A percentile compares a stretch with the other conserved stretches of the same genome.
Conservation (phyloP, 1,140 invertebrate genomes). For the Apis cerana region DNA sequence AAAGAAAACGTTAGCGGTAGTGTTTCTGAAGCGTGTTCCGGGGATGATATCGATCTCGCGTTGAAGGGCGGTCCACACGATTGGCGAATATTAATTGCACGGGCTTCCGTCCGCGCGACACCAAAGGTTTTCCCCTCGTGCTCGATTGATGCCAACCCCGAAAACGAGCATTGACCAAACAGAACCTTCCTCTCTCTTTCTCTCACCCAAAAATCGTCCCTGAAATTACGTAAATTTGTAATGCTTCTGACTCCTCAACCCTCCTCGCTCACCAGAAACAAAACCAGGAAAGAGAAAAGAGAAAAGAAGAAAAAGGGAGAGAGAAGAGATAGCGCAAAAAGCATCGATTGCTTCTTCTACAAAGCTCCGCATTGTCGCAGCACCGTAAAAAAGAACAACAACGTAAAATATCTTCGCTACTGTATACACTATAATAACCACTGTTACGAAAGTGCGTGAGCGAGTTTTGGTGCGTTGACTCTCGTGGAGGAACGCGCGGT, state of each 20-base stretch:
- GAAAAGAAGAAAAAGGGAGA: conserved; percentile 48
- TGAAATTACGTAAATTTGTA: conserved; percentile 72
- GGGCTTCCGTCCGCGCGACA: conserved; percentile 56
- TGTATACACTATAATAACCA: too few relatives aligned
- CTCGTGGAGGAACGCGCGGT: conserved; percentile 35
- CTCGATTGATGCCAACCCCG: conserved; percentile 57
- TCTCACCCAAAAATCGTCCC: conserved; percentile 54
- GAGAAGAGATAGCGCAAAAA: conserved; percentile 61
- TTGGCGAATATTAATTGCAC: conserved; percentile 58
- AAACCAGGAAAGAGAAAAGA: conserved; percentile 54
- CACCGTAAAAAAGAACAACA: conserved; percentile 70
- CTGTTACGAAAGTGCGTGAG: neutral
- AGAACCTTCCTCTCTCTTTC: conserved; percentile 3
- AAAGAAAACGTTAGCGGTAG: neutral
- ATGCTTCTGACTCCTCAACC: conserved; percentile 55
- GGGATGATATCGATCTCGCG: conserved; percentile 20
- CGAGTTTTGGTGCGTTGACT: conserved; percentile 63
- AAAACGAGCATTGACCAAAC: conserved; percentile 54
- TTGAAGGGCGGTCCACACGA: conserved; percentile 11
- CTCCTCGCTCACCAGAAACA: conserved; percentile 27
- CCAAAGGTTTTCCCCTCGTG: conserved; percentile 54
- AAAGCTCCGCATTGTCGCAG: conserved; percentile 42
- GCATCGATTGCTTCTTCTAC: conserved; percentile 44
- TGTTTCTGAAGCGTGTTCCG: neutral
- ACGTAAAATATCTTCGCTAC: conserved; percentile 70